Evolutionary conservation across 1,140 invertebrate species (phyloP), one percentile per base, ranked within the genome.

Genomic region (Musca vetustissima): DNA sequence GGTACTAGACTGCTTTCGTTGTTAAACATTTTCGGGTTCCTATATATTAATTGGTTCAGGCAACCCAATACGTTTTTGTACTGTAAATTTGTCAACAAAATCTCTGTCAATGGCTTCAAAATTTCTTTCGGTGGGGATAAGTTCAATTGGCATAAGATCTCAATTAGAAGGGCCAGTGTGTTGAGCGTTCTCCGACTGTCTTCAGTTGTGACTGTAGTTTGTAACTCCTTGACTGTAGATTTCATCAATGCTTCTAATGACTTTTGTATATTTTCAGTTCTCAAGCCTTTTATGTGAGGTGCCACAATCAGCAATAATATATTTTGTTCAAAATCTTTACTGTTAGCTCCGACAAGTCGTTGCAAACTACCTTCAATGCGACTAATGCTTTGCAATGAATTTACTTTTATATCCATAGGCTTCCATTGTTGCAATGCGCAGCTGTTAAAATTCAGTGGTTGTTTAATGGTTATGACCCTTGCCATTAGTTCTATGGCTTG

Each of bases 391-490:
- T 70, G 61, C 13, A 50, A 50, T 15, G 79, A 69, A 49, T 81
- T 81, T 71, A 91, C 84, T 72, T 90, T 86, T 7, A 93, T 73
- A 2, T 85, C 84, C 78, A 90, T 91, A 71, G 87, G 88, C 0
- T 83, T 85, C 90, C 90, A 92, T 21, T 85, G 83, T 67, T 85
- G 77, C 7, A 90, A 75, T 68, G 86, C 86, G 21, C 86, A 83
- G 11, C 87, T 88, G 78, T 83, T 87, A 25, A 86, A 84, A 36
- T 84, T 86, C 4, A 89, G 77, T 1, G 91, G 87, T 14, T 86
- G 85, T 80, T 93, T 93, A 24, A 83, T 82, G 24, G 88, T 74
- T 25, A 94, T 82, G 43, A 95, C 85, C 75, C 90, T 89, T 1
- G 89, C 85, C 15, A 93, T 78, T 15, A 93, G 82, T 36, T 85